A percentile compares a stretch with the other conserved stretches of the same genome.
These are phyloP conservation scores for Neosalanx taihuensis DNA, from an alignment of 2,797 vertebrate genomes.

Conservation along the genomic window DNA sequence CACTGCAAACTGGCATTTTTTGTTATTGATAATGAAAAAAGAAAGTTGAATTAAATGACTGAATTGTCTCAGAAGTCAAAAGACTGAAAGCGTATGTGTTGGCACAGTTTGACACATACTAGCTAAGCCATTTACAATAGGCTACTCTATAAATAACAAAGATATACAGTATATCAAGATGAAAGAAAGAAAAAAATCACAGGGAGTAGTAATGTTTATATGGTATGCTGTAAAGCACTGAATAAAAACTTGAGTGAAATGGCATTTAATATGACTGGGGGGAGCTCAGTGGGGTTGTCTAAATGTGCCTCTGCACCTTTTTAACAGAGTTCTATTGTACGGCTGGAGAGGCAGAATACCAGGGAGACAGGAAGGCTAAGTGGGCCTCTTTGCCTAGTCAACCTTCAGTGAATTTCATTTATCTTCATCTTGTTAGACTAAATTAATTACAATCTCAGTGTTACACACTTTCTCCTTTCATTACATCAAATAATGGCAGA, in stretches of 20 bases:
- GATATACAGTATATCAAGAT: neutral
- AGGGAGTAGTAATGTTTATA: neutral
- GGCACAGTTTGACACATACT: no score
- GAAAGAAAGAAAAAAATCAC: neutral
- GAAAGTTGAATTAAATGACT: constrained; percentile 25
- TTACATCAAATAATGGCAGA: constrained; percentile 97
- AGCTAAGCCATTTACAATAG: no score
- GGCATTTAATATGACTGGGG: constrained; percentile 38
- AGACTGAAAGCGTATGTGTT: neutral
- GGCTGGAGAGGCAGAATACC: constrained; percentile 41
- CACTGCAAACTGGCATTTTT: no score
- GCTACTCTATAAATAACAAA: no score
- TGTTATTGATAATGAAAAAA: no score
- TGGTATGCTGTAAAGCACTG: constrained; percentile 17
- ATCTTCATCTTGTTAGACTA: constrained; percentile 99
- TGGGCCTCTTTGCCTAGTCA: constrained; percentile 88
- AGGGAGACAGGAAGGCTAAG: constrained; percentile 81
- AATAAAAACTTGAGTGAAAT: constrained; percentile 16
- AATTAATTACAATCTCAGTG: constrained; percentile 99
- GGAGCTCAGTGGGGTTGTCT: constrained; percentile 47
- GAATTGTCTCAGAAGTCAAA: constrained; percentile 44
- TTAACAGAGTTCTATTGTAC: constrained; percentile 68
- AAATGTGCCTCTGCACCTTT: constrained; percentile 40
- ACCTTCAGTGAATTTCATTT: constrained; percentile 92
- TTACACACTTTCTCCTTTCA: constrained; percentile 98